phyloP scores from a whole-genome alignment of 2,888 invertebrate genomes.

The Sesia apiformis region DNA sequence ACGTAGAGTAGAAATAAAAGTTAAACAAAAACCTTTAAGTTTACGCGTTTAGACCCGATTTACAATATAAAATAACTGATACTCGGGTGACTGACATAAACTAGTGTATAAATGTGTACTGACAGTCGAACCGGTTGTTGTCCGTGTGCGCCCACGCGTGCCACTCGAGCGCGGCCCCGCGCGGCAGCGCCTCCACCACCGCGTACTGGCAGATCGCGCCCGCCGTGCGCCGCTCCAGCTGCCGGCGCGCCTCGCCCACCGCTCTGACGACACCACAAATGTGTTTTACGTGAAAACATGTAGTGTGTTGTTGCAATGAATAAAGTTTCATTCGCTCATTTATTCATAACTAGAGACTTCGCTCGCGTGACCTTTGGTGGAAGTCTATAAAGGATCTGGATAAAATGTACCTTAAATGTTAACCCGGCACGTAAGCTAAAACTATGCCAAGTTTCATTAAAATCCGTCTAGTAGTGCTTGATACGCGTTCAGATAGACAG shows the following conservation, averaged over 20 bases:
- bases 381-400: no score
- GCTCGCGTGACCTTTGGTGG: neutral
- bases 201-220: conserved; percentile 92
- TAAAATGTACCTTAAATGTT: no score
- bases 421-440: no score
- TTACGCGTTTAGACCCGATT: no score
- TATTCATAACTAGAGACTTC: neutral
- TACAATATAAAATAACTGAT: no score
- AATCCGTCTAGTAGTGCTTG: no score
- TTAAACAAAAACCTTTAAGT: no score
- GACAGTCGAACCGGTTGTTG: conserved; percentile 91
- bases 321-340: neutral
- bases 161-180: conserved; percentile 90
- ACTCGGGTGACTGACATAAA: no score
- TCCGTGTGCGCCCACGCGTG: conserved; percentile 93
- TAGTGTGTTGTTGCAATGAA: neutral
- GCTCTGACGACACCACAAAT: conserved; percentile 80
- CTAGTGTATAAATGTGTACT: conserved; percentile 25
- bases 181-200: conserved; percentile 86
- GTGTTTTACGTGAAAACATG: neutral
- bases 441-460: no score
- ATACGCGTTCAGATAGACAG: no score
- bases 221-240: conserved; percentile 88
- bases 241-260: conserved; percentile 84
- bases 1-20: no score